Base-by-base conservation (phyloP, 2,113 vertebrate species). In the Thryonomys swinderianus region DNA sequence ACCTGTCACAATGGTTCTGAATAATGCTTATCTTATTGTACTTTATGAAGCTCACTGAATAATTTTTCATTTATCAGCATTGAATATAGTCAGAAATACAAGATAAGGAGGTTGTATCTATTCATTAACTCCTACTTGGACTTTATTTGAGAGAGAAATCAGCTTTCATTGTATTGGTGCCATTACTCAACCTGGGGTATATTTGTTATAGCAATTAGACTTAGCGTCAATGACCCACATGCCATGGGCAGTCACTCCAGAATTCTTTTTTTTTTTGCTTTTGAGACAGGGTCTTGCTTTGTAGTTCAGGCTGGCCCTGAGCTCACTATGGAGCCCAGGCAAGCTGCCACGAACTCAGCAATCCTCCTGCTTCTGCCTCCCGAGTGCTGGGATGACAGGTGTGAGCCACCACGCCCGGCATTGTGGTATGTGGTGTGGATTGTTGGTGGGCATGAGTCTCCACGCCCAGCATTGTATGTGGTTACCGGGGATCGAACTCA, bases 181-280 rank as follows among this genome's bases (percentile, higher is more conserved):
- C 40, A 10, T 40, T 94, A 32, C 74, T 82, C 23, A n/a, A 82
- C 78, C 87, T 30, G 30, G n/a, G 48, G 32, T 27, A 42, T 42
- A 21, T 94, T 81, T 59, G 27, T 94, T 84, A 80, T 7, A 14
- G 23, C 48, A 40, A 37, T 37, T 80, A 21, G 13, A 87, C 32
- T 83, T 37, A 69, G 23, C 55, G 61, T 62, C 25, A 88, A 5
- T 34, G 59, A 80, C 12, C 37, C 18, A 23, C 3, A 8, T 18
- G 37, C 25, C 1, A 27, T 3, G 2, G 8, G 2, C 3, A 62
- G 3, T 45, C 10, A n/a, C n/a, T n/a, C n/a, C n/a, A n/a, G n/a
- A n/a, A n/a, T n/a, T n/a, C n/a, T n/a, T n/a, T n/a, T n/a, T n/a
- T n/a, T n/a, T n/a, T n/a, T n/a, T n/a, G n/a, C n/a, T n/a, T n/a